Evolutionary conservation across 2,113 vertebrate genomes (phyloP).

Genomic region (Dicaeum eximium): DNA sequence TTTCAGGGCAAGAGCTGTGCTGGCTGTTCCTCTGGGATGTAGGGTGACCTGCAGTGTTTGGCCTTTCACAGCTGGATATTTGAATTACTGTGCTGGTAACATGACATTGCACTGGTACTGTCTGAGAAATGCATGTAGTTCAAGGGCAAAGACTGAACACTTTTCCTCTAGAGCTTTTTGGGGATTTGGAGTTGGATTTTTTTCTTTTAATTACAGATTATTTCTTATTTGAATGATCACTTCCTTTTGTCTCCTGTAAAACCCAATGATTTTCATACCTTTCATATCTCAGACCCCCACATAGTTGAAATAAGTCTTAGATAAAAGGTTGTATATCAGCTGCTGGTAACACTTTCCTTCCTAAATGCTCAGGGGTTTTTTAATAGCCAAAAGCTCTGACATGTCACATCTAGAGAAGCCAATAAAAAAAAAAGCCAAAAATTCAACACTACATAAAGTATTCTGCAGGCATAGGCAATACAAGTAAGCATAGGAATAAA

Average conservation of each 20-base stretch:
- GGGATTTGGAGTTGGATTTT: not conserved
- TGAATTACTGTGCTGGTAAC: not conserved
- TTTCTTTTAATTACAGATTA: not conserved
- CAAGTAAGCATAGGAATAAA: not conserved
- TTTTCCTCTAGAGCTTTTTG: not conserved
- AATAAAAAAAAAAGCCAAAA: not conserved
- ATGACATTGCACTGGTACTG: not conserved
- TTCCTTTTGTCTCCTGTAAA: not conserved
- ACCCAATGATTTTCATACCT: not conserved
- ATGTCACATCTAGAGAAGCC: not conserved
- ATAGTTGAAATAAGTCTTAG: not conserved
- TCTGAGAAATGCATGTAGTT: not conserved
- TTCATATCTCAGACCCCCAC: not conserved
- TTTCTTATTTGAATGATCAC: not conserved
- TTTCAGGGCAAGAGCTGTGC: not conserved
- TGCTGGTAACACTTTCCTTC: not conserved
- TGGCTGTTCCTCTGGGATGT: not conserved
- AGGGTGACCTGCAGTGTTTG: not conserved
- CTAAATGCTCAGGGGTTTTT: not conserved
- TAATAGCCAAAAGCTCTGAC: not conserved
- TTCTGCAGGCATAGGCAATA: not conserved
- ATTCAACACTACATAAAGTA: not conserved
- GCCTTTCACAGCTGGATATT: not conserved
- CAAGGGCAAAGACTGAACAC: not conserved
- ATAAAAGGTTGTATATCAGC: not conserved